A percentile compares a stretch with the other conserved stretches of the same genome.
Evolutionary conservation across 2,113 vertebrate species (phyloP).

Genomic region (Helogale parvula): DNA sequence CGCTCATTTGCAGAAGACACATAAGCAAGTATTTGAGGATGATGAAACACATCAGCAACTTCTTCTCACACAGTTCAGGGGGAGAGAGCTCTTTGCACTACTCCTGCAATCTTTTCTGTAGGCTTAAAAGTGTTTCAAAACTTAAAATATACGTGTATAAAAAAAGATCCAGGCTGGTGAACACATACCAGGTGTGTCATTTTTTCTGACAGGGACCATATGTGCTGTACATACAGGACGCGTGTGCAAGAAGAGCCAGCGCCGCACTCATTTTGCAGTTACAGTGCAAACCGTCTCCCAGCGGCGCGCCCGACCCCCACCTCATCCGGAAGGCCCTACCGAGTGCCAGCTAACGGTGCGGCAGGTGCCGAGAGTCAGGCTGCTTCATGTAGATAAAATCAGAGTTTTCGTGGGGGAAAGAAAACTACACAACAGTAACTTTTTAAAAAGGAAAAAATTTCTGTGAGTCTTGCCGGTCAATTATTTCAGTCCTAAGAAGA

Average conservation of each 20-base stretch:
- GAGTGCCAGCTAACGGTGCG: neutral
- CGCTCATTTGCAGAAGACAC: neutral
- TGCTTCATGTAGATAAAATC: neutral
- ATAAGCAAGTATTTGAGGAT: neutral
- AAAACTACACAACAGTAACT: neutral
- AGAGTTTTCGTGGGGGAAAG: neutral
- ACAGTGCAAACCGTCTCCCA: slow-evolving; percentile 5
- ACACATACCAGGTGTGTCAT: neutral
- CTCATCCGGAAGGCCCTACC: neutral
- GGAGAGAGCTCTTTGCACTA: neutral
- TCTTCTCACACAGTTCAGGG: neutral
- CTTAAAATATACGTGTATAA: neutral
- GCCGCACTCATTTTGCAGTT: neutral
- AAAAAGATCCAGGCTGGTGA: neutral
- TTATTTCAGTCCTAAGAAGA: slow-evolving; percentile 45
- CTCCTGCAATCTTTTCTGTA: neutral
- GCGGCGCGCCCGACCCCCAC: neutral
- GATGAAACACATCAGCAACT: neutral
- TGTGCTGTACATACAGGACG: neutral
- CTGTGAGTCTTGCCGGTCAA: slow-evolving; percentile 8
- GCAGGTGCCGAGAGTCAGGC: neutral
- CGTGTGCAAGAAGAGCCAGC: neutral
- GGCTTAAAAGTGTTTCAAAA: neutral
- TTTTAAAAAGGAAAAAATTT: neutral
- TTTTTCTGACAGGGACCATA: neutral